Percentiles rank a stretch among this genome's conserved stretches.
Conservation (phyloP, 2,888 invertebrate genomes). For the Rhynchonema sp. region DNA sequence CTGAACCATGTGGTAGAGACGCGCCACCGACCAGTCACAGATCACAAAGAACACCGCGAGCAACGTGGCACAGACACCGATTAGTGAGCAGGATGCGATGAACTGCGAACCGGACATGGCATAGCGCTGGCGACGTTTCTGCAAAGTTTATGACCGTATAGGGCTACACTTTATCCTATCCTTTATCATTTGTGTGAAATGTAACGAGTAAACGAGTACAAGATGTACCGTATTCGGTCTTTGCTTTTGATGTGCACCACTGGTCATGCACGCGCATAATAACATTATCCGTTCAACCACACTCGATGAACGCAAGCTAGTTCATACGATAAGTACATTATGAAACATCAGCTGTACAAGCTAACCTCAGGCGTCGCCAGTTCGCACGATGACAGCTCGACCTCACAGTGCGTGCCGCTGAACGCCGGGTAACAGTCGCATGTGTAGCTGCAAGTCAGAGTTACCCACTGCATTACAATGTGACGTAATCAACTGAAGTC, state of each 20-base stretch:
- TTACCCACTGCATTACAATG: background rate
- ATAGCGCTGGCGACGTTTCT: background rate
- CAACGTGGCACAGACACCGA: background rate
- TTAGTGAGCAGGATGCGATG: background rate
- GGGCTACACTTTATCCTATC: too few species aligned
- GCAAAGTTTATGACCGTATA: too few species aligned
- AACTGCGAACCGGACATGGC: background rate
- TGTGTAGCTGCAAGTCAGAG: background rate
- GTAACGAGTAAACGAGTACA: too few species aligned
- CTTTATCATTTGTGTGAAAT: too few species aligned
- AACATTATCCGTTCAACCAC: too few species aligned
- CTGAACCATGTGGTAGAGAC: background rate
- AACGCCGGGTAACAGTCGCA: background rate
- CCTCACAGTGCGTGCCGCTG: background rate
- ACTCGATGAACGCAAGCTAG: too few species aligned
- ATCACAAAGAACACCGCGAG: background rate
- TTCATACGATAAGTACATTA: too few species aligned
- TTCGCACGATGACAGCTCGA: background rate
- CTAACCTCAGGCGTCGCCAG: too few species aligned
- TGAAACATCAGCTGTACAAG: too few species aligned
- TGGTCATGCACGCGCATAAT: too few species aligned
- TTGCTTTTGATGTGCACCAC: background rate
- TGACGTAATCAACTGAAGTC: too few species aligned
- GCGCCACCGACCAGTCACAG: background rate
- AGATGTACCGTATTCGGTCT: too few species aligned